Base-by-base conservation (phyloP, 2,888 invertebrate genomes). In the Drosophila engyochracea region DNA sequence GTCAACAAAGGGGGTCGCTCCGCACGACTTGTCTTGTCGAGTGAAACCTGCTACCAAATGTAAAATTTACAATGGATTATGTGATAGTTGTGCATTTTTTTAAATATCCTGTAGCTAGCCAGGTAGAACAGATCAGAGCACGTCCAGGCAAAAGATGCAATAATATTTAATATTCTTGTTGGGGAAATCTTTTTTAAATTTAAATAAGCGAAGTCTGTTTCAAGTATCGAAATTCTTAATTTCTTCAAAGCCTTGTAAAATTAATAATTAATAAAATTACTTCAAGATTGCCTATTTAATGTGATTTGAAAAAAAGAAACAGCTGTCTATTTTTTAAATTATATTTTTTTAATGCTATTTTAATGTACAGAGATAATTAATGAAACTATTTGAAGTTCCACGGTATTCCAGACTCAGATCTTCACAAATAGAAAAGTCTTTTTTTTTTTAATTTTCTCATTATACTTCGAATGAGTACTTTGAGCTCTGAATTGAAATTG, bases 41-140 rank as follows among this genome's bases (percentile, higher is more conserved):
- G 55, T 72, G 85, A 78, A 85, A 80, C 67, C 77, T 78, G 78
- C 79, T 70, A 74, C 72, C 59, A 71, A 77, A 81, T 84, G 79
- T 77, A 67, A 82, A 82, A 82, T 88, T 82, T 83, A 82, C 78
- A 85, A 75, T 73, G 77, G 74, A 83, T 81, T 75, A 82, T 73
- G 68, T 65, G 55, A 54, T 41, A 39, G 22, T 37, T 70, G 55
- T 53, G 41, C n/a, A n/a, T 28, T 16, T 62, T 67, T 59, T 67
- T 53, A 14, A 30, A 52, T 53, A 62, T 35, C 53, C 62, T 25
- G 14, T 10, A 30, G 3, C 0, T n/a, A 39, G 28, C 3, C 39
- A 28, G 55, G 19, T 37, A 19, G 14, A 33, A 31, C 16, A n/a
- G 14, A 33, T 14, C 7, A 22, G 4, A 25, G 47, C 25, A 49